Percentiles rank a stretch among this genome's conserved stretches.
Evolutionary conservation across 1,140 invertebrate genomes (phyloP).

Genomic region (Choristoneura fumiferana): DNA sequence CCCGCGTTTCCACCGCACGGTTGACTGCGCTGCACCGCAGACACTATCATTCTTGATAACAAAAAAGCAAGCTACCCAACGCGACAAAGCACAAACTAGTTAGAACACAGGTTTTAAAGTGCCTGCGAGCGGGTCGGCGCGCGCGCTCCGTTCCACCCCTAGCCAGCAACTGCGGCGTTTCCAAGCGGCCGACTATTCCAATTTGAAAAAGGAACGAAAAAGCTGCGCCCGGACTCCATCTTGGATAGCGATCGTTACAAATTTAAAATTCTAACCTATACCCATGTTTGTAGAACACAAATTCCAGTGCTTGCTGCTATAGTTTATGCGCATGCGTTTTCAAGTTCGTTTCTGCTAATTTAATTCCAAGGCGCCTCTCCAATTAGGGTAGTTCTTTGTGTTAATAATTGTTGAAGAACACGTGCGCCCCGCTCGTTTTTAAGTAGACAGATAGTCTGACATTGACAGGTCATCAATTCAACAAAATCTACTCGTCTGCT

Average conservation of each 20-base stretch:
- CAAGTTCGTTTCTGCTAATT: constrained; percentile 33
- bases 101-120: constrained; percentile 28
- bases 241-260: constrained; percentile 25
- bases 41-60: constrained; percentile 17
- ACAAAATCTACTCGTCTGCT: too few species aligned
- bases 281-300: constrained; percentile 2
- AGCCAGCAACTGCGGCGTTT: constrained; percentile 37
- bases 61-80: background rate
- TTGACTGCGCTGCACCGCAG: background rate
- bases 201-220: constrained; percentile 56
- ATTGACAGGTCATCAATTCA: background rate
- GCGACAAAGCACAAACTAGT: background rate
- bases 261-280: constrained; percentile 12
- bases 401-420: constrained; percentile 25
- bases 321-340: constrained; percentile 25
- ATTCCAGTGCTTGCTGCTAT: background rate
- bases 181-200: constrained; percentile 45
- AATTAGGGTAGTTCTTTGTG: constrained; percentile 35
- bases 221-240: constrained; percentile 46
- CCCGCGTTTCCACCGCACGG: background rate
- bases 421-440: background rate
- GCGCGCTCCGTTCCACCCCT: constrained; percentile 38
- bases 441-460: background rate
- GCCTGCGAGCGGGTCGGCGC: constrained; percentile 27
- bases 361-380: constrained; percentile 32